These are phyloP conservation scores for Bactericera cockerelli DNA, from an alignment of 1,140 invertebrate species.

Conservation along the genomic window DNA sequence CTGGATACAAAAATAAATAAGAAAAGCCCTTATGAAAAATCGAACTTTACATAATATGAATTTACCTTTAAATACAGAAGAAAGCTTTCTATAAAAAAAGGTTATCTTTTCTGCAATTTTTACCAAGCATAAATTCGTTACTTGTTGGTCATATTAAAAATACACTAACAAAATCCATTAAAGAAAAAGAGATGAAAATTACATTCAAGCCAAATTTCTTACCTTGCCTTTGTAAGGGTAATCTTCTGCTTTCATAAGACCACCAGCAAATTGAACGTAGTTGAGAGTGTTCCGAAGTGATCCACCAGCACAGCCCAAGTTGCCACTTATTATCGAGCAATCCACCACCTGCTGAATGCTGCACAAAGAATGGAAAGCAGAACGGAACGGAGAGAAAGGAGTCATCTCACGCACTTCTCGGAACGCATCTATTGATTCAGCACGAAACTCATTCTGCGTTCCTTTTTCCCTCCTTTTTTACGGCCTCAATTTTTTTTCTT, in stretches of 20 bases:
- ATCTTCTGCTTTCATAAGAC: conserved; percentile 40
- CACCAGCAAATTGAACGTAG: conserved; percentile 44
- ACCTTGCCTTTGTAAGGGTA: conserved; percentile 54
- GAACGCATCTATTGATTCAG: conserved; percentile 7
- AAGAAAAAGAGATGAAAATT: too few species aligned
- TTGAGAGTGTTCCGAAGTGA: conserved; percentile 50
- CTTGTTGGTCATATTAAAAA: too few species aligned
- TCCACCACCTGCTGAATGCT: conserved; percentile 62
- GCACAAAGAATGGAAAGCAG: conserved; percentile 16
- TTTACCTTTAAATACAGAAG: too few species aligned
- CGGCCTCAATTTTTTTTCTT: too few species aligned
- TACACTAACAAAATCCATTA: too few species aligned
- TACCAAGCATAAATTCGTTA: too few species aligned
- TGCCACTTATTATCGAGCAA: conserved; percentile 48
- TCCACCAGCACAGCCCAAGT: conserved; percentile 53
- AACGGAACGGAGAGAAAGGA: not conserved
- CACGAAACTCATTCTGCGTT: not conserved
- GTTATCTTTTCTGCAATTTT: too few species aligned
- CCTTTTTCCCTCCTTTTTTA: not conserved
- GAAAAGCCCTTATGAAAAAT: too few species aligned
- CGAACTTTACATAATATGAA: too few species aligned
- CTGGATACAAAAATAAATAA: too few species aligned
- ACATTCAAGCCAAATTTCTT: too few species aligned
- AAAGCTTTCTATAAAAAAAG: too few species aligned
- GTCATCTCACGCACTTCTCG: not conserved